A percentile compares a stretch with the other conserved stretches of the same genome.
These are phyloP conservation scores for Alviniconcha marisindica DNA, from an alignment of 1,140 invertebrate species.

Conservation along the genomic window DNA sequence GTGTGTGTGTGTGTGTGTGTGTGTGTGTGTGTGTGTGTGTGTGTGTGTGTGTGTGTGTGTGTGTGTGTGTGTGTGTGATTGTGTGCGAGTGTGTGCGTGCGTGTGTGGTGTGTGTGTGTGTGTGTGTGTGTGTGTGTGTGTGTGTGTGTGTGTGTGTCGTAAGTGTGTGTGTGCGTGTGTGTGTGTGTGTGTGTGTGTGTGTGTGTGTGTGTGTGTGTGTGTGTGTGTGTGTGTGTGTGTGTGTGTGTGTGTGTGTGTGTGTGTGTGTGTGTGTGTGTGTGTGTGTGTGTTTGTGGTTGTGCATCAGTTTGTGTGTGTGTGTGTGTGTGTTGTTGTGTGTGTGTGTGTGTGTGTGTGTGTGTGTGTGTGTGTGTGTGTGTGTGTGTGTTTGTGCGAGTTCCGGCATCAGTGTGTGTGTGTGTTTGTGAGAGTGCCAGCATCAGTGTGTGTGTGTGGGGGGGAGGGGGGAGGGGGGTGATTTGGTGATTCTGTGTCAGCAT, in stretches of 20 bases:
- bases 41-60: neutral
- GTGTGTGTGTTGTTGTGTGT: neutral
- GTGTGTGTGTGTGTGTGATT: neutral
- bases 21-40: neutral
- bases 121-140: slow-evolving; percentile 27
- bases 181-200: slow-evolving; percentile 28
- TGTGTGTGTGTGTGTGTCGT: neutral
- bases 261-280: neutral
- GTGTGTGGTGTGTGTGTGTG: neutral
- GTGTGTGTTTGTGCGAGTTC: no score
- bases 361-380: no score
- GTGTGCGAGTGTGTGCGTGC: neutral
- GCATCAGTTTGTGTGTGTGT: neutral
- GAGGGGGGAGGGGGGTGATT: no score
- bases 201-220: slow-evolving; percentile 27
- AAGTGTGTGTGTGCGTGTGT: slow-evolving; percentile 10
- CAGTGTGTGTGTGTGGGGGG: no score
- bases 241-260: slow-evolving; percentile 19
- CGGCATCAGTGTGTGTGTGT: no score
- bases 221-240: slow-evolving; percentile 22
- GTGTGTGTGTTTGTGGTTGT: neutral
- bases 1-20: slow-evolving; percentile 9
- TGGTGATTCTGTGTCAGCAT: no score
- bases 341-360: slow-evolving; percentile 18
- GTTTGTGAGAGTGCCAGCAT: no score